Conservation (phyloP, 2,888 invertebrate genomes). For the Apomyelois bistriatella region DNA sequence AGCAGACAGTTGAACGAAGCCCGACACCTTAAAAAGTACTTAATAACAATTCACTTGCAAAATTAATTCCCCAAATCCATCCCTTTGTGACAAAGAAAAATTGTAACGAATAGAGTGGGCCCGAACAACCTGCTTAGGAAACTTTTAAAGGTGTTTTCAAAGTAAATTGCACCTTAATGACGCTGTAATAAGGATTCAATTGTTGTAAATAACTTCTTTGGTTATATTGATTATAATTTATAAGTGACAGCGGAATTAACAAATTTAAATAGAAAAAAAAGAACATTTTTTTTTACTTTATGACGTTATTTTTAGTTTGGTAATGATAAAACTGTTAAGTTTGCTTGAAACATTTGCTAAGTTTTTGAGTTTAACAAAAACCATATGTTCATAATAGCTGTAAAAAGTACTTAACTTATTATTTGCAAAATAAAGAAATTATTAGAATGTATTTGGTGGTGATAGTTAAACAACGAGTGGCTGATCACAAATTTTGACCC, state of each 20-base stretch:
- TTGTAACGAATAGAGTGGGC: constrained; percentile 69
- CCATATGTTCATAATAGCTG: too few relatives aligned
- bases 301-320: too few relatives aligned
- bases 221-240: constrained; percentile 27
- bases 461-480: too few relatives aligned
- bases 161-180: constrained; percentile 23
- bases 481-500: too few relatives aligned
- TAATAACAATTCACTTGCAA: constrained; percentile 61
- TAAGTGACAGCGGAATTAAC: constrained; percentile 20
- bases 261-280: neutral
- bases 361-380: too few relatives aligned
- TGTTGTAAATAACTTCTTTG: constrained; percentile 18
- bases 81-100: constrained; percentile 75
- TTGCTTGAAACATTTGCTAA: too few relatives aligned
- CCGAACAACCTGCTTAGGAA: constrained; percentile 54
- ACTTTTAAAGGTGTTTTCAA: constrained; percentile 25
- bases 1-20: constrained; percentile 28
- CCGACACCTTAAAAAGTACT: constrained; percentile 42
- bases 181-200: constrained; percentile 24
- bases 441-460: too few relatives aligned
- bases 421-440: too few relatives aligned
- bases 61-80: constrained; percentile 69
- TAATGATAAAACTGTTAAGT: too few relatives aligned
- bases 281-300: too few relatives aligned
- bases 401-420: too few relatives aligned